Evolutionary conservation across 1,140 invertebrate species (phyloP).

Genomic region (Drosophila simulans): DNA sequence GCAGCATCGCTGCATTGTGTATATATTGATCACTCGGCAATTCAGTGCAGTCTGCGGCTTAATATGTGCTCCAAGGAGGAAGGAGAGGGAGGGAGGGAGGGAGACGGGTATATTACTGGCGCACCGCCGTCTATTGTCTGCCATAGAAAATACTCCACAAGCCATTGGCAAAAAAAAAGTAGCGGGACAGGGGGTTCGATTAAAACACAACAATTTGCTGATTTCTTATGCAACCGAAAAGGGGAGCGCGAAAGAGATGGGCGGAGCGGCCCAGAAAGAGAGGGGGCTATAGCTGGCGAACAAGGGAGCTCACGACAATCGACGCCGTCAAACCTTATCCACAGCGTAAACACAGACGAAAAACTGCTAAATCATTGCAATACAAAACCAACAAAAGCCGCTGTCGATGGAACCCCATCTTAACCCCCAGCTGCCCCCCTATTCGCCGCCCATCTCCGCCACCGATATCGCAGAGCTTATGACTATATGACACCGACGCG

Average conservation of each 20-base stretch:
- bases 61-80: slow-evolving; percentile 12
- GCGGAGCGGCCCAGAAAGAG: neutral
- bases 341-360: slow-evolving; percentile 82
- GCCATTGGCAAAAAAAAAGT: neutral
- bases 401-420: slow-evolving; percentile 27
- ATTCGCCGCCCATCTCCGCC: slow-evolving; percentile 8
- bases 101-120: slow-evolving; percentile 33
- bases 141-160: neutral
- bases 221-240: slow-evolving; percentile 73
- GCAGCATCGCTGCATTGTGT: slow-evolving; percentile 43
- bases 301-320: slow-evolving; percentile 46
- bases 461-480: slow-evolving; percentile 12
- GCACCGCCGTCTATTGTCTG: slow-evolving; percentile 47
- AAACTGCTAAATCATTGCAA: slow-evolving; percentile 83
- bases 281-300: slow-evolving; percentile 4
- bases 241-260: slow-evolving; percentile 2
- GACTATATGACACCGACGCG: slow-evolving; percentile 1
- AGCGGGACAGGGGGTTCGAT: slow-evolving; percentile 48
- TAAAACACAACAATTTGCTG: slow-evolving; percentile 82
- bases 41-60: slow-evolving; percentile 58
- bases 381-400: slow-evolving; percentile 80
- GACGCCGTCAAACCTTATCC: slow-evolving; percentile 69
- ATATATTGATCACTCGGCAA: slow-evolving; percentile 43
- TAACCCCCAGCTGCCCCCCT: slow-evolving; percentile 5
- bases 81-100: slow-evolving; percentile 1